Conservation (phyloP, 2,888 invertebrate genomes). For the Drosophila kambysellisi region DNA sequence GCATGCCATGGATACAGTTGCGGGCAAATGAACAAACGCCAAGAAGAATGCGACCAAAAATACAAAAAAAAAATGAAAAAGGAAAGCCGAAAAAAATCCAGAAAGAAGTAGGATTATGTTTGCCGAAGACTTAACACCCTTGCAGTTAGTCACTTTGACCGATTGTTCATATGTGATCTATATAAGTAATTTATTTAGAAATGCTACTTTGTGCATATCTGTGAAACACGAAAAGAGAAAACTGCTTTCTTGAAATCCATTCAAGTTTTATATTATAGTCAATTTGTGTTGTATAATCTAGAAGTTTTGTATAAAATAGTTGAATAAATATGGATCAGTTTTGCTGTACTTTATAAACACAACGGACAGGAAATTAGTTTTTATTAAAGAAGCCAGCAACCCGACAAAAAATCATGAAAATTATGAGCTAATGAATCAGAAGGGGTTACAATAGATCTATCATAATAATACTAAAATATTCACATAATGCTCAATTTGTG, state of each 20-base stretch:
- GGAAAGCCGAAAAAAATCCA: neutral
- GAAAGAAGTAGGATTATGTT: neutral
- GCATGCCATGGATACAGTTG: slow-evolving; percentile 72
- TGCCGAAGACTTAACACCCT: slow-evolving; percentile 3
- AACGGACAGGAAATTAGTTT: too few relatives aligned
- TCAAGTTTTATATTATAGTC: neutral
- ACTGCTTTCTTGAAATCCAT: neutral
- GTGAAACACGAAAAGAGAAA: neutral
- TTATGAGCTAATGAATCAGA: neutral
- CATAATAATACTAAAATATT: neutral
- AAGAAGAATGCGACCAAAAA: slow-evolving; percentile 68
- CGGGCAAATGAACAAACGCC: slow-evolving; percentile 78
- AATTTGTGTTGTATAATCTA: too few relatives aligned
- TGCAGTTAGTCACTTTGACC: neutral
- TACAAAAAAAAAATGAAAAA: slow-evolving; percentile 1
- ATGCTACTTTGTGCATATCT: neutral
- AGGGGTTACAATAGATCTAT: neutral
- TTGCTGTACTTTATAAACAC: neutral
- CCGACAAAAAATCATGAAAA: neutral
- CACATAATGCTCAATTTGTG: neutral
- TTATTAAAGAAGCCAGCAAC: too few relatives aligned
- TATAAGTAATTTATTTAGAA: neutral
- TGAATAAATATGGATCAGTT: neutral
- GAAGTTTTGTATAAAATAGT: neutral
- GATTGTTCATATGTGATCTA: neutral